Conservation (phyloP, 2,888 invertebrate genomes). For the Dicyrtoma fusca region DNA sequence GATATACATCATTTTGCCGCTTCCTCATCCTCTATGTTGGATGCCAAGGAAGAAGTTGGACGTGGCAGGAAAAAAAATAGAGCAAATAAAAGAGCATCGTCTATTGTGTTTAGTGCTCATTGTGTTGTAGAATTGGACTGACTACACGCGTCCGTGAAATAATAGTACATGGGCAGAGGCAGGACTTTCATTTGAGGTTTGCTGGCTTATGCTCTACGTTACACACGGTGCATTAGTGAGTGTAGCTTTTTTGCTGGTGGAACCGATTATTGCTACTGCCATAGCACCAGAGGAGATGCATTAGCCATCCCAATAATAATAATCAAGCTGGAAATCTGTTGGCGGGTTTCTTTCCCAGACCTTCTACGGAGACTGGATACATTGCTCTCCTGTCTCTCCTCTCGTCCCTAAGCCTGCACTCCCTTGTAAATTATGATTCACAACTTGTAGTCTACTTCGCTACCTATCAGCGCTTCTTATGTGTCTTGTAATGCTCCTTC, state of each 20-base stretch:
- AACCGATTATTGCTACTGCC: not conserved
- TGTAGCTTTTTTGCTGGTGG: not conserved
- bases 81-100: too few species aligned
- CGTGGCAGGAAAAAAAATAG: too few species aligned
- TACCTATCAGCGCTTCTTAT: not conserved
- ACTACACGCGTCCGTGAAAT: too few species aligned
- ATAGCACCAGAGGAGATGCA: not conserved
- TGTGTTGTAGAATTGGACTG: not conserved
- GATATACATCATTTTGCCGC: too few species aligned
- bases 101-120: not conserved
- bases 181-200: too few species aligned
- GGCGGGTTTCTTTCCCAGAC: not conserved
- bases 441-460: not conserved
- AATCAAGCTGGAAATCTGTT: slow-evolving; percentile 6
- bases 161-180: too few species aligned
- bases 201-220: too few species aligned
- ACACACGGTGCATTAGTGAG: not conserved
- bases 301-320: slow-evolving; percentile 11
- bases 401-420: not conserved
- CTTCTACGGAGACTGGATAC: not conserved
- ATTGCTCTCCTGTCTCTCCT: not conserved
- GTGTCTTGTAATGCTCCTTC: too few species aligned
- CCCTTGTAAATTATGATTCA: slow-evolving; percentile 1
- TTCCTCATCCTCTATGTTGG: too few species aligned
- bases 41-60: too few species aligned